Base-by-base conservation (phyloP, 2,797 vertebrate genomes). In the Xenopus petersii region DNA sequence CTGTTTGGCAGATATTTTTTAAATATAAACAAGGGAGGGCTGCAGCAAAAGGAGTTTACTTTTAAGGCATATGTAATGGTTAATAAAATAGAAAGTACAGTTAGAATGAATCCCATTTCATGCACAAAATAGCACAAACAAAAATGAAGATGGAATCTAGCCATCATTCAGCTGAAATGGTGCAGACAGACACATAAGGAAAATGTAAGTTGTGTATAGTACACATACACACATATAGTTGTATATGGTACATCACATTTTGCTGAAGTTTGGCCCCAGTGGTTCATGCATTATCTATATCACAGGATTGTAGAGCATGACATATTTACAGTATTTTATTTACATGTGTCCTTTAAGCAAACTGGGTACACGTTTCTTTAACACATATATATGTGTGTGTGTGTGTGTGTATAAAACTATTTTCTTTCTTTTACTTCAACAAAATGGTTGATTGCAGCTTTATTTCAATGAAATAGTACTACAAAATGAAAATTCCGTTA, bases 301-400 rank as follows among this genome's bases (percentile, higher is more conserved):
- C 94, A 95, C 93, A 91, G 86, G 63, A 36, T 56, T 64, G 46
- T 55, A 69, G 87, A 81, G 90, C 93, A 82, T 91, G 91, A 94
- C 94, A 90, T 98, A 98, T 98, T 93, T 98, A 99, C 96, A 98
- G 82, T 84, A 86, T 91, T 92, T 91, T 95, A 97, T n/a, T n/a
- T n/a, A n/a, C n/a, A n/a, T 10, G 48, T 49, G 48, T 49, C 48
- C 10, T 49, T 49, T 49, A 49, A 49, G 9, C n/a, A n/a, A n/a
- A n/a, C n/a, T n/a, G n/a, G n/a, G n/a, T n/a, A n/a, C n/a, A n/a
- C n/a, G n/a, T 33, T 33, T 33, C 33, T 33, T 33, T 33, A 33
- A 26, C 3, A 26, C 3, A 26, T 26, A 26, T 26, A 26, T 26
- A 26, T 26, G 3, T 26, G 3, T 26, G 3, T 26, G 3, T 26